These are phyloP conservation scores for Nothura maculosa DNA, from an alignment of 2,797 vertebrate species.

Conservation along the genomic window DNA sequence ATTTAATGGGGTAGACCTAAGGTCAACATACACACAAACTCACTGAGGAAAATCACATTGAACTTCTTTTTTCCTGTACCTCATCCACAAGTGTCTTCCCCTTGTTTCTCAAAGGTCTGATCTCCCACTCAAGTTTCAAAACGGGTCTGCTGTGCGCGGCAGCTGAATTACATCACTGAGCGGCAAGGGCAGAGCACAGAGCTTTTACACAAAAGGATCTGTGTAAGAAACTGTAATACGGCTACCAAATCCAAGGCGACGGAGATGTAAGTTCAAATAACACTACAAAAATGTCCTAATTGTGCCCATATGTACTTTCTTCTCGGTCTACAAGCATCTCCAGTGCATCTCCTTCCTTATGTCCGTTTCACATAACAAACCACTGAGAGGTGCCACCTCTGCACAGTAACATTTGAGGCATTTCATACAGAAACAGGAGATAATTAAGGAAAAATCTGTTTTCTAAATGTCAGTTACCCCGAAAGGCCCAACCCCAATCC, in stretches of 20 bases:
- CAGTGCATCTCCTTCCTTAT: not conserved
- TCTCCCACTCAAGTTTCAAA: not conserved
- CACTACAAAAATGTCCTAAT: not conserved
- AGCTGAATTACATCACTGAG: not conserved
- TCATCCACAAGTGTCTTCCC: not conserved
- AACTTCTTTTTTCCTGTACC: not conserved
- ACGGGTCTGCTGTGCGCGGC: not conserved
- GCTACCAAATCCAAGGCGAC: not conserved
- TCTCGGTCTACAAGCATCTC: not conserved
- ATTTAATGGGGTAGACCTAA: not conserved
- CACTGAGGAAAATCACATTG: not conserved
- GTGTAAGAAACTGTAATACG: not conserved
- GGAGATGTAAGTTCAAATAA: not conserved
- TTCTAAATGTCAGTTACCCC: no score
- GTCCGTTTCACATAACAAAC: not conserved
- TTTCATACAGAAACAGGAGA: not conserved
- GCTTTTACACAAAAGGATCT: not conserved
- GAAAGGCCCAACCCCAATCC: not conserved
- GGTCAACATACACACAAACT: not conserved
- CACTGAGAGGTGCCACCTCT: not conserved
- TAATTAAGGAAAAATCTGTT: accelerated
- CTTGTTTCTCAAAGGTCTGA: not conserved
- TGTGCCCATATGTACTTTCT: not conserved
- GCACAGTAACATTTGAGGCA: not conserved
- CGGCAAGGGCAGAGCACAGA: slow-evolving; percentile 1